A percentile compares a stretch with the other conserved stretches of the same genome.
These are phyloP conservation scores for Ctenopoma multispine DNA, from an alignment of 2,797 vertebrate species.

Conservation along the genomic window DNA sequence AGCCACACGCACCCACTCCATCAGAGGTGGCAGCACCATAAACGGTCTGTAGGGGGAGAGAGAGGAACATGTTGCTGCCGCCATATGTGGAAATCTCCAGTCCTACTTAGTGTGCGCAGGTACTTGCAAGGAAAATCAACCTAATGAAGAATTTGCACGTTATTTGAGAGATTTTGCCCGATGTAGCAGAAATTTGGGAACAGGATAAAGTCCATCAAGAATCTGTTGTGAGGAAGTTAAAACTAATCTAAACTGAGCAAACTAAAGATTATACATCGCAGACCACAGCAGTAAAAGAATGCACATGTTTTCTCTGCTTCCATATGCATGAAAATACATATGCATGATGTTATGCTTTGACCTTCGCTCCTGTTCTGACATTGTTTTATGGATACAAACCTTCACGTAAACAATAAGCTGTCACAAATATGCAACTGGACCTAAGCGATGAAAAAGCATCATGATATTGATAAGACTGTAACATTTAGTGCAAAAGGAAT, in stretches of 20 bases:
- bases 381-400: conserved; percentile 24
- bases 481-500: not conserved
- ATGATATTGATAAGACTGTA: not conserved
- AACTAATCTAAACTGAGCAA: conserved; percentile 1
- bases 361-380: conserved; percentile 28
- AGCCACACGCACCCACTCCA: conserved; percentile 98
- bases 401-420: conserved; percentile 19
- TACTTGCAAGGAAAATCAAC: conserved; percentile 48
- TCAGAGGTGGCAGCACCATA: conserved; percentile 94
- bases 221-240: conserved; percentile 26
- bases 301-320: conserved; percentile 15
- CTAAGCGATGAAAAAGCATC: not conserved
- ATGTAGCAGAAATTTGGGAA: conserved; percentile 38
- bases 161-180: conserved; percentile 32
- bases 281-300: conserved; percentile 6
- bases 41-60: conserved; percentile 90
- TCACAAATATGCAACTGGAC: conserved; percentile 11
- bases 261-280: not conserved
- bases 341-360: conserved; percentile 34
- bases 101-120: conserved; percentile 22
- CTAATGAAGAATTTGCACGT: conserved; percentile 51
- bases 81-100: conserved; percentile 10
- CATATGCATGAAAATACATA: conserved; percentile 34
- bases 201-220: conserved; percentile 34
- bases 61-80: conserved; percentile 37